phyloP scores from a whole-genome alignment of 2,888 invertebrate genomes.

The Choreutis nemorana region DNA sequence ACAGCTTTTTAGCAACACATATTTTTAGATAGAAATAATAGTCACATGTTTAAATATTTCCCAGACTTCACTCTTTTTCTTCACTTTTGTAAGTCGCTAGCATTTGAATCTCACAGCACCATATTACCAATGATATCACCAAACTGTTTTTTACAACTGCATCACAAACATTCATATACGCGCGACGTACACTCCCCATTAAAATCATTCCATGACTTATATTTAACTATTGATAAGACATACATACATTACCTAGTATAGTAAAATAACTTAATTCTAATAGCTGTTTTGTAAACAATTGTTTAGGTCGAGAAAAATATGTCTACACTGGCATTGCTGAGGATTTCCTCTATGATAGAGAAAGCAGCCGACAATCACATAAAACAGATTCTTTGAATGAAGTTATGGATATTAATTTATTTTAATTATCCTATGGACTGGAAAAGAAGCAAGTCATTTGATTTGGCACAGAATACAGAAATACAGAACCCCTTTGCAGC shows the following conservation, averaged over 20 bases:
- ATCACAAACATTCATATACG: constrained; percentile 44
- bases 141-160: constrained; percentile 20
- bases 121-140: constrained; percentile 35
- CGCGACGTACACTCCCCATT: constrained; percentile 52
- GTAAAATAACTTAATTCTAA: constrained; percentile 56
- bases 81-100: constrained; percentile 44
- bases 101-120: constrained; percentile 60
- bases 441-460: too few species aligned
- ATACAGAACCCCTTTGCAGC: too few species aligned
- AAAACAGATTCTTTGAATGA: too few species aligned
- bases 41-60: constrained; percentile 30
- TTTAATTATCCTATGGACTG: too few species aligned
- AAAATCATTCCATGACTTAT: constrained; percentile 44
- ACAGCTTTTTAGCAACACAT: constrained; percentile 47
- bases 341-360: too few species aligned
- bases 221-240: constrained; percentile 55
- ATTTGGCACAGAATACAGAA: too few species aligned
- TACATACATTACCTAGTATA: constrained; percentile 53
- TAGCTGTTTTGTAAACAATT: constrained; percentile 47
- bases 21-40: constrained; percentile 41
- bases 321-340: too few species aligned
- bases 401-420: too few species aligned
- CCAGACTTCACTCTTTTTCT: constrained; percentile 33
- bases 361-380: too few species aligned
- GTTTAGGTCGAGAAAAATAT: too few species aligned